A percentile compares a stretch with the other conserved stretches of the same genome.
Conservation (phyloP, 2,888 invertebrate species). For the Ennomos fuscantarius region DNA sequence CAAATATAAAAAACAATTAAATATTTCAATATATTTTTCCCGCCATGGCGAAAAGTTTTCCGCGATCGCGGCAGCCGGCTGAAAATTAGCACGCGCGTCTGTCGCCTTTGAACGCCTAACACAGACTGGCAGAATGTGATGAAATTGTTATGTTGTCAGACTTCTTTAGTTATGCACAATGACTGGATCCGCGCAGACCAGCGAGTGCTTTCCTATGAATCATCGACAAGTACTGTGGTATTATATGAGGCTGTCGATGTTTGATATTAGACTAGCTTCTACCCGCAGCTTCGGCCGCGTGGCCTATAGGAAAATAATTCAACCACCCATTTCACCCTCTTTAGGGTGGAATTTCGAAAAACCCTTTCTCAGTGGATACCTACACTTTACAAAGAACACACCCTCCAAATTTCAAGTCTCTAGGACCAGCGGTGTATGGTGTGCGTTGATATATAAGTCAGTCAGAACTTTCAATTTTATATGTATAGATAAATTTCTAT, state of each 20-base stretch:
- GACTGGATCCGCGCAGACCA: constrained; percentile 43
- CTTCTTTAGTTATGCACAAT: constrained; percentile 41
- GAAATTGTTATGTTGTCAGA: constrained; percentile 44
- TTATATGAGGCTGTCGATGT: constrained; percentile 24
- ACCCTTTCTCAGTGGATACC: too few species aligned
- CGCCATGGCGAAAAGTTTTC: constrained; percentile 74
- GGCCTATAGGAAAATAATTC: too few species aligned
- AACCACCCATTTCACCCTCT: too few species aligned
- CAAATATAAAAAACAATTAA: constrained; percentile 19
- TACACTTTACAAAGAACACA: too few species aligned
- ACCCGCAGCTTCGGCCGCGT: too few species aligned
- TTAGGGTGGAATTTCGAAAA: too few species aligned
- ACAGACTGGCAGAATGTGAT: constrained; percentile 54
- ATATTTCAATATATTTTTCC: constrained; percentile 52
- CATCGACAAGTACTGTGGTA: constrained; percentile 34
- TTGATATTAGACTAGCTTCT: too few species aligned
- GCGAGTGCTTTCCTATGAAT: constrained; percentile 37
- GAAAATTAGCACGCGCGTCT: constrained; percentile 49
- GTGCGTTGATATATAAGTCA: too few species aligned
- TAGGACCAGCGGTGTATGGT: too few species aligned
- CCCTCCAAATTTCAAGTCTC: too few species aligned
- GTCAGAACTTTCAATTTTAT: too few species aligned
- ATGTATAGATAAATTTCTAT: too few species aligned
- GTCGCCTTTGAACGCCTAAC: constrained; percentile 51
- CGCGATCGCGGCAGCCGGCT: constrained; percentile 54